phyloP scores from a whole-genome alignment of 2,797 vertebrate species.

The Sebastolobus altivelis region DNA sequence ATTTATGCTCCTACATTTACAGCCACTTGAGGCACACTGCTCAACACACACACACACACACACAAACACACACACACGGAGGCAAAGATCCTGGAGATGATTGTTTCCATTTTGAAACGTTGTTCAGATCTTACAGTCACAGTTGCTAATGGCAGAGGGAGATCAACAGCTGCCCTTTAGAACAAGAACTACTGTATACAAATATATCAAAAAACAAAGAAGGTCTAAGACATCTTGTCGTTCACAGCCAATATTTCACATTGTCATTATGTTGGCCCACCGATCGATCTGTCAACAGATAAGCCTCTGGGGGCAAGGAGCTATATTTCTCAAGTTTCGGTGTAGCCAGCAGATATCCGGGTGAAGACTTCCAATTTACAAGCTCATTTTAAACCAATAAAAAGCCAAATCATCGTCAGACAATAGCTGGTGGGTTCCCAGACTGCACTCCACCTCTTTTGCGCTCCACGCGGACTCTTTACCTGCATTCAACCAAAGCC shows the following conservation, averaged over 20 bases:
- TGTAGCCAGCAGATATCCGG: too few relatives aligned
- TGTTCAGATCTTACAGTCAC: background rate
- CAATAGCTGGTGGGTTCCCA: too few relatives aligned
- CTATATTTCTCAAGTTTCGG: too few relatives aligned
- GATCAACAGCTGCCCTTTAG: background rate
- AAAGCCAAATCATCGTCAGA: too few relatives aligned
- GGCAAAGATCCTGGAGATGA: background rate
- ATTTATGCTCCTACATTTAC: conserved; percentile 38
- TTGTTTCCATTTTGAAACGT: background rate
- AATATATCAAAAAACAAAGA: background rate
- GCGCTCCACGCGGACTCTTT: too few relatives aligned
- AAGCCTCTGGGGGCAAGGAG: too few relatives aligned
- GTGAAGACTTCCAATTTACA: too few relatives aligned
- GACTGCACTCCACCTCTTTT: too few relatives aligned
- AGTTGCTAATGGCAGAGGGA: background rate
- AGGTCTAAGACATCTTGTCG: background rate
- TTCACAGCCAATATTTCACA: background rate
- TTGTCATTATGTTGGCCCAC: background rate
- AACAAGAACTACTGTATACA: background rate
- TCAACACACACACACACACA: background rate
- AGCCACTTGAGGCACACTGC: background rate
- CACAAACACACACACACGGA: background rate
- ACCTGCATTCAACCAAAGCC: too few relatives aligned
- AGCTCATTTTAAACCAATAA: too few relatives aligned
- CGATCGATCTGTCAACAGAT: too few relatives aligned